Evolutionary conservation across 2,888 invertebrate genomes (phyloP), one percentile per base, ranked within the genome.

Genomic region (Acanthosoma haemorrhoidale): DNA sequence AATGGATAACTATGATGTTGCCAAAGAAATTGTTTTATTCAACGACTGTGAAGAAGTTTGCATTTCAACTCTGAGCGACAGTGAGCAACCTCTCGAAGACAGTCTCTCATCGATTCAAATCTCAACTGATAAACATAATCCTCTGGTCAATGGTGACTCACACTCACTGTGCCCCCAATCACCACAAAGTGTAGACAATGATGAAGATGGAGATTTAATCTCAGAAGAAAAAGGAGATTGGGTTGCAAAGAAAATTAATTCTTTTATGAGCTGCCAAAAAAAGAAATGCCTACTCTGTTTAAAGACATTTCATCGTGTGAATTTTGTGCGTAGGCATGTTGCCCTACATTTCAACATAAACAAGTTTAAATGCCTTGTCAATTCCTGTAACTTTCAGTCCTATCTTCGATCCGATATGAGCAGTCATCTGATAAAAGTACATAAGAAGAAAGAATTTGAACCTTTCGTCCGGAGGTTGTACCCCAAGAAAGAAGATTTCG

Each of bases 251-350:
- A 68, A 58, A 15, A 59, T 68, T 8, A 68, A 59, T 36, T 59
- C 68, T 5, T 59, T 34, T 38, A 68, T 68, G 8, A 68, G 25
- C 15, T 32, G 58, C 11, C 34, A 18, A 16, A 59, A 59, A 31
- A 68, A 68, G 21, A 68, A 68, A 39, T 68, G 68, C 59, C 38
- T 68, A 5, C 29, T 68, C n/a, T 68, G 68, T 59, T 38, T 57
- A 3, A 68, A 59, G 16, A 59, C 59, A 6, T 68, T 68, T 39
- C 68, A 68, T 39, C 18, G 34, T 15, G 34, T 68, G 11, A 39
- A 29, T 34, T 59, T 36, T 25, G 68, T 59, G 4, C 68, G 68
- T 13, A 58, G 68, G 11, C 68, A 68, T 68, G 59, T 68, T 16
- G 68, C 68, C 15, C 39, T 32, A 36, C 68, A 68, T 59, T 68